Evolutionary conservation across 2,888 invertebrate species (phyloP), one percentile per base, ranked within the genome.

Genomic region (Mellilla xanthometata): DNA sequence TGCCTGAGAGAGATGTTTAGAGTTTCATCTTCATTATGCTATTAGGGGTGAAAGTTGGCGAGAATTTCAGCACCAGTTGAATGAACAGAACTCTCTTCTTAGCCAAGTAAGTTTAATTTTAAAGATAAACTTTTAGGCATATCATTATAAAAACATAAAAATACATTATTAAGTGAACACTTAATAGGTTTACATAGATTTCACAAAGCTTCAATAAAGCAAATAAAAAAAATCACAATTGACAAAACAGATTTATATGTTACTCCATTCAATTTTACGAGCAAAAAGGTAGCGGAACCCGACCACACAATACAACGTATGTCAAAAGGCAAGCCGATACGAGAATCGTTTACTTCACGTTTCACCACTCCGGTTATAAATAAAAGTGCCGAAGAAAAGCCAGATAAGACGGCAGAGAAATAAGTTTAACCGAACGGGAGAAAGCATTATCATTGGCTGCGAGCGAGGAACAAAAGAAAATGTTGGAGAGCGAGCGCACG

Each of bases 401-500:
- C 78, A 79, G 86, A 89, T 88, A 85, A 88, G 83, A 84, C 75
- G 81, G 75, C 76, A 76, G 72, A 81, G 83, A 88, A 88, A 88
- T 88, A 88, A 86, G 87, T 87, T 86, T 84, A 88, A 85, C 82
- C 80, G 79, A 89, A 87, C 83, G 83, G 79, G 81, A 81, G 83
- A 87, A 81, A 81, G 85, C 87, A 87, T 87, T 87, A 89, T 89
- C 86, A 87, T 88, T 86, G 88, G 89, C 85, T 82, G 72, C 77
- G 78, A 86, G 87, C 77, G 66, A 74, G 81, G 88, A 89, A 89
- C 89, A 89, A 89, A 83, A 89, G 88, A 88, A 87, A 89, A 87
- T 83, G 81, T 83, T 85, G 75, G 84, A 87, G 85, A 83, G 84
- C 78, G 80, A 86, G 80, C 84, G 87, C 84, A 88, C 87, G 82